Evolutionary conservation across 92 coral and sea anemone species (phyloP).

Genomic region (Hydrozoanthus gracilis): DNA sequence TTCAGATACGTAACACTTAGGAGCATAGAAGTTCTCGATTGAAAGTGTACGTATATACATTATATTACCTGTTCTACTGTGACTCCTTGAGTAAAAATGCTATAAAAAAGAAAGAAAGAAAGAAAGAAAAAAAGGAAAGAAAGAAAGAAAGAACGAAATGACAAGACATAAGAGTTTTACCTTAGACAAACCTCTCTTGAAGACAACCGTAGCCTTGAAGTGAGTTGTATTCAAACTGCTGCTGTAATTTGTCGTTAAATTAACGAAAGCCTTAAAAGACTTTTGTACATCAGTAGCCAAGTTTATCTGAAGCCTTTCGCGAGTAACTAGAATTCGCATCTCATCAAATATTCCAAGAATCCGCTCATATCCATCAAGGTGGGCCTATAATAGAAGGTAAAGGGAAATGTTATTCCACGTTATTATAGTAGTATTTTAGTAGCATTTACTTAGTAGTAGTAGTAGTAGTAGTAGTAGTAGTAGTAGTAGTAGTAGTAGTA

Average conservation of each 20-base stretch:
- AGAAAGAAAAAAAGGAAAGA: not conserved
- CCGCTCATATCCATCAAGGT: conserved; percentile 83
- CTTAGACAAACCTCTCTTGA: conserved; percentile 87
- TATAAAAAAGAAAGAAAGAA: not conserved
- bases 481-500: too few species aligned
- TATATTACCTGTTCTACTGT: too few species aligned
- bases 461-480: too few species aligned
- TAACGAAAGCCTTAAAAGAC: conserved; percentile 77
- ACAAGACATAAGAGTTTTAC: conserved; percentile 42
- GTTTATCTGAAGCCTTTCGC: conserved; percentile 73
- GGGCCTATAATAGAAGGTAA: conserved; percentile 56
- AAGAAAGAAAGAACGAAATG: not conserved
- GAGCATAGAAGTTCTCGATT: too few species aligned
- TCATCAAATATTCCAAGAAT: conserved; percentile 93
- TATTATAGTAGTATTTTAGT: too few species aligned
- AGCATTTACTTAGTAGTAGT: too few species aligned
- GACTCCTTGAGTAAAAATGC: too few species aligned
- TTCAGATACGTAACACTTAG: too few species aligned
- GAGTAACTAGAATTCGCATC: conserved; percentile 77
- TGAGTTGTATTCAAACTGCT: conserved; percentile 77
- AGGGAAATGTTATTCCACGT: not conserved
- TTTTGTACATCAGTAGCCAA: conserved; percentile 77
- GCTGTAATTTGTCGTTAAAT: conserved; percentile 88
- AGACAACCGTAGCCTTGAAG: conserved; percentile 80
- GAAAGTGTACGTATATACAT: too few species aligned